phyloP scores from a whole-genome alignment of 2,797 vertebrate species.

The Lepidocolaptes lacrymiger region DNA sequence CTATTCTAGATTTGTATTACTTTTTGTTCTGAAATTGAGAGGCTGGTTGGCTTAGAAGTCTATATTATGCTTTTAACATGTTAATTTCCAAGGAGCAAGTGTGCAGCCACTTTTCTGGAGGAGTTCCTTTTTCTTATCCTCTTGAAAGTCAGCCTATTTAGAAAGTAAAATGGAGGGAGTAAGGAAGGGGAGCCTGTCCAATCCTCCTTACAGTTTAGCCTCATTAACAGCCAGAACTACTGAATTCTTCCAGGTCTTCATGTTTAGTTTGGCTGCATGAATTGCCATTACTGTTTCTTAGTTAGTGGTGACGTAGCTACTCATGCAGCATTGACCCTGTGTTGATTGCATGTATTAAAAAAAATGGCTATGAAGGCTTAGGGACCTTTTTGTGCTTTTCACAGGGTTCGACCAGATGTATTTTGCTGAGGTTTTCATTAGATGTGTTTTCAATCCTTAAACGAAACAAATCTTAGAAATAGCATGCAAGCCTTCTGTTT shows the following conservation, averaged over 20 bases:
- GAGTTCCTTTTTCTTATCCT: not conserved
- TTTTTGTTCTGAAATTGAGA: not conserved
- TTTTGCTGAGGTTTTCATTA: not conserved
- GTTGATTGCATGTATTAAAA: not conserved
- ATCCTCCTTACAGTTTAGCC: not conserved
- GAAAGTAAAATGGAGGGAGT: not conserved
- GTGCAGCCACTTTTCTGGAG: not conserved
- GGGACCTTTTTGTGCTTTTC: not conserved
- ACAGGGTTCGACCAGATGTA: not conserved
- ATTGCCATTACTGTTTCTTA: not conserved
- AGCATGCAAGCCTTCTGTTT: not conserved
- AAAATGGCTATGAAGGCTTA: not conserved
- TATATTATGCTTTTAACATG: not conserved
- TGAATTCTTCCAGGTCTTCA: not conserved
- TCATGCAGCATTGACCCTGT: not conserved
- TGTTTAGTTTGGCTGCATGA: not conserved
- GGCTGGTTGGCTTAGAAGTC: not conserved
- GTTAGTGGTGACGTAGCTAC: not conserved
- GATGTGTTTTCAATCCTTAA: not conserved
- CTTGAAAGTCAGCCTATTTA: not conserved
- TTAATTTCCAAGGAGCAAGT: not conserved
- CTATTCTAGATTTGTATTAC: not conserved
- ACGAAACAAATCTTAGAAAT: not conserved
- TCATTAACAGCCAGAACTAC: not conserved
- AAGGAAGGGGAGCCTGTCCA: not conserved